These are phyloP conservation scores for Scolopax mira DNA, from an alignment of 2,113 vertebrate species.

Conservation along the genomic window DNA sequence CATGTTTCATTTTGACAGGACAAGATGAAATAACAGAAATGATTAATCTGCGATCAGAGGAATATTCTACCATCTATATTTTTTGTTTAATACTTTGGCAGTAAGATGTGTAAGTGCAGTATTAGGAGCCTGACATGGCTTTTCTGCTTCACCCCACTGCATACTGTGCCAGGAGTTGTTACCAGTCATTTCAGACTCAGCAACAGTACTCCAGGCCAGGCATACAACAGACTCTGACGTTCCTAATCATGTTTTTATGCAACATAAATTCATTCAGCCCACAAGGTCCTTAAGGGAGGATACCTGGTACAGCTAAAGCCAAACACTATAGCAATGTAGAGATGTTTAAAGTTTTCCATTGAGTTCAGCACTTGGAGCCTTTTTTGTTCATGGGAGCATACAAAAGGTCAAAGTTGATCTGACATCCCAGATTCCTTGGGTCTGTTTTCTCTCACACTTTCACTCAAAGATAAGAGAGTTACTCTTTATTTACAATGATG, in stretches of 20 bases:
- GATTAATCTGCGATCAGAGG: slow-evolving; percentile 46
- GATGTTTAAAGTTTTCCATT: background rate
- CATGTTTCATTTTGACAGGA: slow-evolving; percentile 43
- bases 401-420: background rate
- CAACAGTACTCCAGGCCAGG: background rate
- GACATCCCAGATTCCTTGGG: background rate
- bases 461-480: background rate
- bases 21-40: slow-evolving; percentile 56
- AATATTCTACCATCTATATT: slow-evolving; percentile 5
- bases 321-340: background rate
- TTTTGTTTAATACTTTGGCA: background rate
- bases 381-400: background rate
- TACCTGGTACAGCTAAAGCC: background rate
- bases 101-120: background rate
- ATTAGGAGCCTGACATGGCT: background rate
- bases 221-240: background rate
- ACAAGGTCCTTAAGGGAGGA: background rate
- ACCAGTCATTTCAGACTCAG: background rate
- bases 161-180: background rate
- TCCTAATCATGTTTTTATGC: background rate
- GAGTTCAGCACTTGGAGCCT: background rate
- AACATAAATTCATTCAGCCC: background rate
- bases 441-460: slow-evolving; percentile 3
- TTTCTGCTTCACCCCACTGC: background rate
- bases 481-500: background rate